A percentile compares a stretch with the other conserved stretches of the same genome.
phyloP scores from a whole-genome alignment of 2,888 invertebrate species.

The Conomelus anceps region DNA sequence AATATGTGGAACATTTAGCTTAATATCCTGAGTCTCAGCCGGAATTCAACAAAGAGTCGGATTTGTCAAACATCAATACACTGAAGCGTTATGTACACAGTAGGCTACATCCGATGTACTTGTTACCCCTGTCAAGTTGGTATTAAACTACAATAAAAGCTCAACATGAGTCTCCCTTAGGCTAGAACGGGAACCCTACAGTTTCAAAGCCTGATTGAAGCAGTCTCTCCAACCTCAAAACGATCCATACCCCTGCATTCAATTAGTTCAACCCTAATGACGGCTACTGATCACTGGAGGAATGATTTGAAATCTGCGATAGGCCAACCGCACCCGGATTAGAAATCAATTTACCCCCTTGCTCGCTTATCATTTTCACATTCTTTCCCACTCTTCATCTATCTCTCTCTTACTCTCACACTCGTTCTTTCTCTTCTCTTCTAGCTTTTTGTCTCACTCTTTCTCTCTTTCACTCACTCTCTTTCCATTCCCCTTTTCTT shows the following conservation, averaged over 20 bases:
- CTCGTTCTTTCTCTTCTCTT: not conserved
- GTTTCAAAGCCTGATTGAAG: not conserved
- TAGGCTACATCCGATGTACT: too few species aligned
- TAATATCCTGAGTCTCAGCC: not conserved
- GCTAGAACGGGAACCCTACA: not conserved
- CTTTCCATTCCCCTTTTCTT: not conserved
- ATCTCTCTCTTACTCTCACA: not conserved
- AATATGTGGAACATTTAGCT: not conserved
- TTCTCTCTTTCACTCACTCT: too few species aligned
- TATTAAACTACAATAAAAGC: not conserved
- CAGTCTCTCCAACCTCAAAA: not conserved
- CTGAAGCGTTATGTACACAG: not conserved
- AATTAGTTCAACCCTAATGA: not conserved
- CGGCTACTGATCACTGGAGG: not conserved
- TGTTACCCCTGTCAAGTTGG: too few species aligned
- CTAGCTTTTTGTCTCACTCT: not conserved
- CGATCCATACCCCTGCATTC: not conserved
- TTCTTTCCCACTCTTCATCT: not conserved
- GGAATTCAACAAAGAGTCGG: not conserved
- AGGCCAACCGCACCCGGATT: not conserved
- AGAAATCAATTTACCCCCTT: not conserved
- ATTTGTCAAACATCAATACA: not conserved
- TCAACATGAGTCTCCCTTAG: not conserved
- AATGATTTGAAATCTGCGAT: not conserved
- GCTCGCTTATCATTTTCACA: too few species aligned